A percentile compares a stretch with the other conserved stretches of the same genome.
Evolutionary conservation across 1,140 invertebrate species (phyloP).

Genomic region (Cherax quadricarinatus): DNA sequence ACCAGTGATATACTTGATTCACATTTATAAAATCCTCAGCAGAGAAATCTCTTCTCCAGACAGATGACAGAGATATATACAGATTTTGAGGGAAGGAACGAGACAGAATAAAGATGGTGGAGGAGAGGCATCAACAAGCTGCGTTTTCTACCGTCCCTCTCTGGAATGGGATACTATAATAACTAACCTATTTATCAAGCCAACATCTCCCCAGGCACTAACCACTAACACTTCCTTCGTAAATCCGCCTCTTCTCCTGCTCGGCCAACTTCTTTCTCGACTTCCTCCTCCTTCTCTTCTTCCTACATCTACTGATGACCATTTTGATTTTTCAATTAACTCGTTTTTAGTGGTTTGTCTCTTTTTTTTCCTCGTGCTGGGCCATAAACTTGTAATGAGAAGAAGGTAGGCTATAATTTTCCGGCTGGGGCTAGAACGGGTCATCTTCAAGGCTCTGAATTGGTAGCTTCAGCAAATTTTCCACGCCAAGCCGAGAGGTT

Average conservation of each 20-base stretch:
- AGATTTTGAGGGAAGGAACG: too few relatives aligned
- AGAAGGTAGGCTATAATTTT: constrained; percentile 65
- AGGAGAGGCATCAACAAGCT: too few relatives aligned
- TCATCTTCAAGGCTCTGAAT: neutral
- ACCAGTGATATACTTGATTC: too few relatives aligned
- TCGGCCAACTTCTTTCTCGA: neutral
- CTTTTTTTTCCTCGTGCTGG: constrained; percentile 19
- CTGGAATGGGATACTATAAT: too few relatives aligned
- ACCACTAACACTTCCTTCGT: too few relatives aligned
- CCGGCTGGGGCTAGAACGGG: neutral
- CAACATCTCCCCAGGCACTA: neutral
- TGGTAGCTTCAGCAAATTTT: neutral
- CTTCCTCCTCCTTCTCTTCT: constrained; percentile 1
- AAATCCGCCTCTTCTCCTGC: neutral
- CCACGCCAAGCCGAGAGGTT: neutral
- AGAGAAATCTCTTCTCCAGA: neutral
- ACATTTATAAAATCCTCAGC: too few relatives aligned
- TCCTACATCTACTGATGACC: constrained; percentile 35
- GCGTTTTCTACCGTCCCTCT: too few relatives aligned
- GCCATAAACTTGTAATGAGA: constrained; percentile 65
- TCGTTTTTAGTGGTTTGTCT: constrained; percentile 60
- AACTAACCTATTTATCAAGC: neutral
- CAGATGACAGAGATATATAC: too few relatives aligned
- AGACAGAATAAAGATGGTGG: too few relatives aligned
- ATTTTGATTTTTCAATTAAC: constrained; percentile 70